Base-by-base conservation (phyloP, 2,113 vertebrate genomes). In the Galeopterus variegatus region DNA sequence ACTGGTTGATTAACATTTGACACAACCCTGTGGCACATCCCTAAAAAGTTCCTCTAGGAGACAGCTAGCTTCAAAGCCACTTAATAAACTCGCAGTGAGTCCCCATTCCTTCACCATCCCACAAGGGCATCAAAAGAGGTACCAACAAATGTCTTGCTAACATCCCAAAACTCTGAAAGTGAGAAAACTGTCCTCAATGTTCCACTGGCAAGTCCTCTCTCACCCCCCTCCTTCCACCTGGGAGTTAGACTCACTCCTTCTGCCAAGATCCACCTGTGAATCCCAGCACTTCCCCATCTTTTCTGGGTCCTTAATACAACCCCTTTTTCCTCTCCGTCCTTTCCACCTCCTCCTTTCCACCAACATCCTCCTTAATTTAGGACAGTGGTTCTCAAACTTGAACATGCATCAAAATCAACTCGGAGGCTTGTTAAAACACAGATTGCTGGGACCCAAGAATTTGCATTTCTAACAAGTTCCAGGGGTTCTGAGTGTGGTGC, bases 1-100 rank as follows among this genome's bases (percentile, higher is more conserved):
- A 10, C 86, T 73, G 50, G 60, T 73, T 97, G 92, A 67, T 94
- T 91, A 72, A 83, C 95, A 94, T 85, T 88, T 6, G 6, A 24
- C 11, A 77, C 62, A 45, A 56, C 31, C 48, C 24, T 5, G 24
- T 76, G 23, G 24, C 33, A 92, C 12, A 31, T 67, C 24, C 85
- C 56, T 60, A 52, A 82, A 85, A 84, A 8, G 11, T 64, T 77
- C 62, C 69, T 88, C 31, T n/a, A 28, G 52, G 24, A 88, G 41
- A 80, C 3, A 65, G 45, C 36, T 80, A 60, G 54, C 90, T 95
- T 96, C 69, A 95, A 89, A 95, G 64, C 9, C 89, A 58, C 69
- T 82, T 58, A 33, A 15, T 62, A 77, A 6, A 28, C 9, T 60
- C 65, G 75, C n/a, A 18, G 31, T 13, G 28, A 95, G 54, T 54